Conservation (phyloP, 2,888 invertebrate genomes). For the Himalopsyche japonica region DNA sequence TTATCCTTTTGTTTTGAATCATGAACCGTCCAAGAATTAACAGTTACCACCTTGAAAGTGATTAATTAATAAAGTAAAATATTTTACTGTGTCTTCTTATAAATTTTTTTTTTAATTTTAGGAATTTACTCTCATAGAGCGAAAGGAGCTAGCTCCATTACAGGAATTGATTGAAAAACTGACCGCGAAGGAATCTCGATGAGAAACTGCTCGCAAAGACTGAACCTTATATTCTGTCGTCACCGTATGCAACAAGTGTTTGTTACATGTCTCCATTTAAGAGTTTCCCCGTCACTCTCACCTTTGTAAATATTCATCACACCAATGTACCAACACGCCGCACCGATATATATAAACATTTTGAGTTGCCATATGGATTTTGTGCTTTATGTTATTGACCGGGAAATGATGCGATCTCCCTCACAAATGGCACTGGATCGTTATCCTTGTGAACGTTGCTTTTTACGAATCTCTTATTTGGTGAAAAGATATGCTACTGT, state of each 20-base stretch:
- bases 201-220: slow-evolving; percentile 48
- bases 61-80: too few species aligned
- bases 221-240: background rate
- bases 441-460: background rate
- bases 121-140: slow-evolving; percentile 97
- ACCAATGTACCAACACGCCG: background rate
- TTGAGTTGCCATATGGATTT: background rate
- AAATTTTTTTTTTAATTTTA: slow-evolving; percentile 59
- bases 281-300: background rate
- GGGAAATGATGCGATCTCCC: background rate
- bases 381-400: background rate
- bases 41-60: too few species aligned
- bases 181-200: slow-evolving; percentile 87
- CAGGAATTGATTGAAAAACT: slow-evolving; percentile 97
- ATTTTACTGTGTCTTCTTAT: background rate
- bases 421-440: background rate
- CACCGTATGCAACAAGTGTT: background rate
- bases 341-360: background rate
- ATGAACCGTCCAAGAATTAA: too few species aligned
- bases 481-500: background rate
- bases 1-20: too few species aligned
- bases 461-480: background rate
- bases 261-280: background rate
- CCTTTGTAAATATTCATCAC: background rate
- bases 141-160: slow-evolving; percentile 93